Evolutionary conservation across 2,888 invertebrate species (phyloP).

Genomic region (Melieria picta): DNA sequence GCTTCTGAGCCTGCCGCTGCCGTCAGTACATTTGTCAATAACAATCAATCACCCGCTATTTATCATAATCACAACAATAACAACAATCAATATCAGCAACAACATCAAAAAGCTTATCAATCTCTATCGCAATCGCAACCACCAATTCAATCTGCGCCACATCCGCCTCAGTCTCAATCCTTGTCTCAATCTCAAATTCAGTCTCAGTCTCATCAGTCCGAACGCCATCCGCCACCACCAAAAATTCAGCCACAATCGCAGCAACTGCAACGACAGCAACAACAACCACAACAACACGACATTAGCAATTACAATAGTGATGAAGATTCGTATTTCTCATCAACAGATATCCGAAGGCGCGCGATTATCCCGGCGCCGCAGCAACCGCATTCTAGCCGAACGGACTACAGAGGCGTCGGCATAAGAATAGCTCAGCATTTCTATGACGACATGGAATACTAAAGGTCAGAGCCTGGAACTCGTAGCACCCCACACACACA

Average conservation of each 20-base stretch:
- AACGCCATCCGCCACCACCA: slow-evolving; percentile 23
- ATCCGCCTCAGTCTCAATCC: slow-evolving; percentile 40
- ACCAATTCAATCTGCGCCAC: slow-evolving; percentile 42
- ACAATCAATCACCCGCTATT: slow-evolving; percentile 44
- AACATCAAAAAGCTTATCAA: slow-evolving; percentile 39
- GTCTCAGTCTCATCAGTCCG: slow-evolving; percentile 32
- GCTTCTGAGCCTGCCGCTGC: slow-evolving; percentile 41
- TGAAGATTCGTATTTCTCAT: slow-evolving; percentile 65
- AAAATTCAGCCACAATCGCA: slow-evolving; percentile 27
- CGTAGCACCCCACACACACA: too few species aligned
- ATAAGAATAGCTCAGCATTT: slow-evolving; percentile 57
- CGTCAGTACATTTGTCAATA: slow-evolving; percentile 54
- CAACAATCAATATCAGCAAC: slow-evolving; percentile 40
- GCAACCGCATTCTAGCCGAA: slow-evolving; percentile 54
- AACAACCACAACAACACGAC: slow-evolving; percentile 45
- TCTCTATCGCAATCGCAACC: slow-evolving; percentile 29
- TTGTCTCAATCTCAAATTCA: slow-evolving; percentile 42
- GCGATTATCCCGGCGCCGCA: slow-evolving; percentile 56
- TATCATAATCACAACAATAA: slow-evolving; percentile 40
- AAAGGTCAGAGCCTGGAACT: slow-evolving; percentile 34
- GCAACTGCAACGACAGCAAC: slow-evolving; percentile 37
- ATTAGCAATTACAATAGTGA: slow-evolving; percentile 58
- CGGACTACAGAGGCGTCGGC: slow-evolving; percentile 55
- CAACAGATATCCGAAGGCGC: slow-evolving; percentile 64
- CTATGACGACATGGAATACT: slow-evolving; percentile 62